Evolutionary conservation across 2,888 invertebrate genomes (phyloP).

Genomic region (Mellilla xanthometata): DNA sequence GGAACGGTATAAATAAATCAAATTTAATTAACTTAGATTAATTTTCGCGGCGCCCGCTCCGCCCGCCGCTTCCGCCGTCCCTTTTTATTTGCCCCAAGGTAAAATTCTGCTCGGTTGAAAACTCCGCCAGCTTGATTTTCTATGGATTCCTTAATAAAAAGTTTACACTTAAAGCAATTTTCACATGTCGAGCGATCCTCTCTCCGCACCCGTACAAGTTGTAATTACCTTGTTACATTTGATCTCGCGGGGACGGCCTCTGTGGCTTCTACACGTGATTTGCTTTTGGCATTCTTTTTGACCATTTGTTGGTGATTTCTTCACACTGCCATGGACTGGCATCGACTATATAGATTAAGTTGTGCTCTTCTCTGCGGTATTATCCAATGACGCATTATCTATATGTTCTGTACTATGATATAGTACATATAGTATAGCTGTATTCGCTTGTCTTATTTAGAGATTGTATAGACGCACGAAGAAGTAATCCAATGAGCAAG

Average conservation of each 20-base stretch:
- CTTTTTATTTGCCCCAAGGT: conserved; percentile 73
- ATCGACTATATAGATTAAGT: no score
- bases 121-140: conserved; percentile 55
- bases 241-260: conserved; percentile 43
- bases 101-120: conserved; percentile 60
- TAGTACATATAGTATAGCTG: no score
- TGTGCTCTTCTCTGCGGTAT: no score
- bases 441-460: no score
- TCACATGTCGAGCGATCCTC: conserved; percentile 59
- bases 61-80: conserved; percentile 52
- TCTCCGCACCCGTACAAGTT: conserved; percentile 55
- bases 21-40: conserved; percentile 83
- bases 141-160: conserved; percentile 79
- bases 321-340: no score
- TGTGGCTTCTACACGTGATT: conserved; percentile 42
- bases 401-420: no score
- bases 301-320: no score
- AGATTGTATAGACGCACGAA: neutral
- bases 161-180: conserved; percentile 71
- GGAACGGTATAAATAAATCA: conserved; percentile 77
- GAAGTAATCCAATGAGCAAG: conserved; percentile 7
- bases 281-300: conserved; percentile 14
- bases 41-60: conserved; percentile 70
- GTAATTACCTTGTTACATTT: conserved; percentile 59
- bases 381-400: no score